Conservation (phyloP, 1,140 invertebrate genomes). For the Rhopalosiphum padi region DNA sequence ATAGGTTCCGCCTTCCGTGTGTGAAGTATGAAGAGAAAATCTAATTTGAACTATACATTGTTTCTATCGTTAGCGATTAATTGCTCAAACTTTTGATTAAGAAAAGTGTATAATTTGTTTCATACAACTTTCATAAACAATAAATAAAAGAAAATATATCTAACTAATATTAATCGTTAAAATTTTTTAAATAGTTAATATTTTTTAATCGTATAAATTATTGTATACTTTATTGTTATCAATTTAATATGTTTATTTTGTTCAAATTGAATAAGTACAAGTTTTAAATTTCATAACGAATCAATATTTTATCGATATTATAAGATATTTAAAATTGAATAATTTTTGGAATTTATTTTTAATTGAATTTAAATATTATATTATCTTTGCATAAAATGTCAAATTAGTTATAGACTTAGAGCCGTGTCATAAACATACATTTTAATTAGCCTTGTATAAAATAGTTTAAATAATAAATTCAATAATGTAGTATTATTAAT, state of each 20-base stretch:
- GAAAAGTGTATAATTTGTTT: slow-evolving; percentile 9
- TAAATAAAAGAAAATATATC: neutral
- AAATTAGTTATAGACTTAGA: neutral
- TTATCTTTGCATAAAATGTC: neutral
- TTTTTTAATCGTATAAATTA: neutral
- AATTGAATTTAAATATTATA: neutral
- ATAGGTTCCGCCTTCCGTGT: neutral
- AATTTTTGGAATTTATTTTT: neutral
- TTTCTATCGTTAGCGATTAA: neutral
- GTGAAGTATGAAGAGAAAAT: neutral
- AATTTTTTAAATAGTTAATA: neutral
- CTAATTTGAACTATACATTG: neutral
- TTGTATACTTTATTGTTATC: too few relatives aligned
- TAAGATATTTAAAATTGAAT: neutral
- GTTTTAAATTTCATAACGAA: neutral
- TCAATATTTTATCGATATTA: neutral
- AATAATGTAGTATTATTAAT: too few relatives aligned
- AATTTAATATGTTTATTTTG: neutral
- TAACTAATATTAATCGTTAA: neutral
- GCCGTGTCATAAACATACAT: neutral
- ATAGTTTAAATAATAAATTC: neutral
- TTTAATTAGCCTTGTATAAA: neutral
- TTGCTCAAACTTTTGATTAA: slow-evolving; percentile 10
- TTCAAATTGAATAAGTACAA: neutral
- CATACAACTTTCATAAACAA: neutral